These are phyloP conservation scores for Apodemia duryi DNA, from an alignment of 2,888 invertebrate species.

Conservation along the genomic window DNA sequence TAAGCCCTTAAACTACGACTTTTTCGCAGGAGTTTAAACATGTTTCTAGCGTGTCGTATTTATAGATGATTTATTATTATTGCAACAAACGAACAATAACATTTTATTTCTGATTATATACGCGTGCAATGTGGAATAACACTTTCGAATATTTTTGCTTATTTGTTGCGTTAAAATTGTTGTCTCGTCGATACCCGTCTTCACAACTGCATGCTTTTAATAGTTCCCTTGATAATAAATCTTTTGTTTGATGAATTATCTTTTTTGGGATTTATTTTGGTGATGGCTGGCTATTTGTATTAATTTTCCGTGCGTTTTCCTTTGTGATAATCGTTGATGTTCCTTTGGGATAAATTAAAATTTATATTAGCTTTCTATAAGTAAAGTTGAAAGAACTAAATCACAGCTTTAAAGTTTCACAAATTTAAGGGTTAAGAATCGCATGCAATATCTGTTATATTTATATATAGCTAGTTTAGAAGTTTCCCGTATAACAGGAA, in stretches of 20 bases:
- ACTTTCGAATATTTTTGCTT: neutral
- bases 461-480: constrained; percentile 16
- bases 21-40: neutral
- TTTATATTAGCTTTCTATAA: neutral
- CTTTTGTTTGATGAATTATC: constrained; percentile 67
- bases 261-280: constrained; percentile 60
- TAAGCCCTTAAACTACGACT: neutral
- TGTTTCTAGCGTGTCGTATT: neutral
- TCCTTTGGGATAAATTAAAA: constrained; percentile 3
- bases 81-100: neutral
- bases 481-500: constrained; percentile 80
- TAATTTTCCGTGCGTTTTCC: constrained; percentile 50
- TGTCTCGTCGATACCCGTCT: neutral
- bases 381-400: neutral
- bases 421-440: constrained; percentile 8
- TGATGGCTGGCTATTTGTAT: constrained; percentile 65
- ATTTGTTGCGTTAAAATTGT: constrained; percentile 3
- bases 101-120: too few relatives aligned
- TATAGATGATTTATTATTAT: neutral
- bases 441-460: neutral
- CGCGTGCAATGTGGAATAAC: too few relatives aligned
- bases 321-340: constrained; percentile 40
- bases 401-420: constrained; percentile 10
- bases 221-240: constrained; percentile 16
- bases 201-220: constrained; percentile 7